phyloP scores from a whole-genome alignment of 2,888 invertebrate species.

The Chrysolina haemoptera region DNA sequence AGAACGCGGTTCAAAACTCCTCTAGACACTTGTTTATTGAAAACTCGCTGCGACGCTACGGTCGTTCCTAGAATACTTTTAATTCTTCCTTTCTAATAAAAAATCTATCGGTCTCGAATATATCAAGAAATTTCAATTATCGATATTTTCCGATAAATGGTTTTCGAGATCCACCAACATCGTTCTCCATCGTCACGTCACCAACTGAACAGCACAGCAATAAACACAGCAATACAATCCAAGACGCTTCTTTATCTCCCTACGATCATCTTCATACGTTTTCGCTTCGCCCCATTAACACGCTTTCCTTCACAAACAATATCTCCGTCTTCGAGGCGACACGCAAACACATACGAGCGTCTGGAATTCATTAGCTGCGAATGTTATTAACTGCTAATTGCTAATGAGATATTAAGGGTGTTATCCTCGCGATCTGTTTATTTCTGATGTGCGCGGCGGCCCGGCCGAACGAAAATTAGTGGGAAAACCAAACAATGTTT shows the following conservation, averaged over 20 bases:
- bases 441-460: slow-evolving; percentile 27
- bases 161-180: not conserved
- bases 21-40: too few relatives aligned
- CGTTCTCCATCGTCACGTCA: not conserved
- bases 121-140: not conserved
- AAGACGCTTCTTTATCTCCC: slow-evolving; percentile 12
- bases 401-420: slow-evolving; percentile 43
- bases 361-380: slow-evolving; percentile 45
- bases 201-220: slow-evolving; percentile 3
- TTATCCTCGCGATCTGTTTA: slow-evolving; percentile 44
- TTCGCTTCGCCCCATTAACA: slow-evolving; percentile 5
- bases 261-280: slow-evolving; percentile 13
- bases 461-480: slow-evolving; percentile 12
- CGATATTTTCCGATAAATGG: not conserved
- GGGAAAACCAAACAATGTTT: slow-evolving; percentile 19
- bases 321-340: slow-evolving; percentile 21
- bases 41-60: too few relatives aligned
- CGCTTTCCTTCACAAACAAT: slow-evolving; percentile 17
- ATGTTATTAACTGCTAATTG: slow-evolving; percentile 48
- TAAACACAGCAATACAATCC: slow-evolving; percentile 10
- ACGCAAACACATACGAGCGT: slow-evolving; percentile 27
- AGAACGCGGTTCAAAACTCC: too few relatives aligned
- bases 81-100: too few relatives aligned
- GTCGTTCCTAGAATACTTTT: too few relatives aligned
- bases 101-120: too few relatives aligned